These are phyloP conservation scores for Dipodomys spectabilis DNA, from an alignment of 2,113 vertebrate species.

Conservation along the genomic window DNA sequence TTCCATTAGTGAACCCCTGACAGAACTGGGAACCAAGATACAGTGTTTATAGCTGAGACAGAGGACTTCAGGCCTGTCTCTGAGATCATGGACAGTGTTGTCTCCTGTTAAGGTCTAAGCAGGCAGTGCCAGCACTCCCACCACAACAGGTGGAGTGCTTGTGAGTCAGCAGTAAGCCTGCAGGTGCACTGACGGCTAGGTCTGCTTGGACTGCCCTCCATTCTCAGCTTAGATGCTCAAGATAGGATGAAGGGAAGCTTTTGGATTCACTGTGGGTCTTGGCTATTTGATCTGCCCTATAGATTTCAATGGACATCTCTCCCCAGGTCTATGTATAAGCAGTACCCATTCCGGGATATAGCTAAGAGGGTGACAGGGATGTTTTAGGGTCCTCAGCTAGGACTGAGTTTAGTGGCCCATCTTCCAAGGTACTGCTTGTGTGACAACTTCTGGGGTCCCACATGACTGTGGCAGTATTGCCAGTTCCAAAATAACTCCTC, in stretches of 20 bases:
- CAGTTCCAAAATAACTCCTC: too few species aligned
- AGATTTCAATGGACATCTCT: neutral
- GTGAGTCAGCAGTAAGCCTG: neutral
- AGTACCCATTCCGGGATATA: neutral
- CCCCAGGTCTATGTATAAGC: too few species aligned
- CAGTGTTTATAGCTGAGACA: neutral
- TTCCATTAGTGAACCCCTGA: neutral
- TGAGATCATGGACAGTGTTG: neutral
- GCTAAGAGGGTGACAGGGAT: neutral
- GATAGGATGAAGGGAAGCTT: too few species aligned
- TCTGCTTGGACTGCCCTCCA: neutral
- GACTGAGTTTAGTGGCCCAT: neutral
- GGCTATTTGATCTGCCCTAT: too few species aligned
- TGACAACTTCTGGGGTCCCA: neutral
- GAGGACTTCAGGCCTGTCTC: neutral
- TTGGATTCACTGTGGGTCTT: neutral
- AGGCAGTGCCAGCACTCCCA: neutral
- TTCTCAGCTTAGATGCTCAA: neutral
- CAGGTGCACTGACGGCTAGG: accelerated
- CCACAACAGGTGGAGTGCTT: too few species aligned
- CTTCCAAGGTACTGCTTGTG: neutral
- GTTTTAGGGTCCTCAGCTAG: neutral
- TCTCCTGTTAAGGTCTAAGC: neutral
- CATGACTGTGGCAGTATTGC: neutral
- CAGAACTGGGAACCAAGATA: neutral